Conservation (phyloP, 2,888 invertebrate species). For the Malthinus flaveolus region DNA sequence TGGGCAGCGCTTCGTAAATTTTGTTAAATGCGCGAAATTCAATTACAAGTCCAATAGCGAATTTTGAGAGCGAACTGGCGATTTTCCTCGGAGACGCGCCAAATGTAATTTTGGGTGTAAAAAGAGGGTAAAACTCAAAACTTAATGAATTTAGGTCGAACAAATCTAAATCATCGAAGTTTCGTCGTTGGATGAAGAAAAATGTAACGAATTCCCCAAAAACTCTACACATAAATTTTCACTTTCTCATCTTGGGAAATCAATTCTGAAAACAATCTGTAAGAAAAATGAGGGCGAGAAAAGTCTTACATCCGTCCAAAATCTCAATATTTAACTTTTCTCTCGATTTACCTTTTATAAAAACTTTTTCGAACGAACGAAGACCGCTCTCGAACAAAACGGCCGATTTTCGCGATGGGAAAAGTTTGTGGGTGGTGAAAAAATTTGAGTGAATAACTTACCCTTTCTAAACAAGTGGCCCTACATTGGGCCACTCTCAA, state of each 20-base stretch:
- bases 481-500: constrained; percentile 73
- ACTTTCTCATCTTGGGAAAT: background rate
- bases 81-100: too few species aligned
- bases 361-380: background rate
- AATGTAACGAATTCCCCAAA: too few species aligned
- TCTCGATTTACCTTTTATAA: background rate
- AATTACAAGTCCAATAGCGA: too few species aligned
- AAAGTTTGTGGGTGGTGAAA: background rate
- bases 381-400: background rate
- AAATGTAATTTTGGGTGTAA: background rate
- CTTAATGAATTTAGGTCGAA: too few species aligned
- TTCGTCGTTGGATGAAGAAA: too few species aligned
- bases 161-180: too few species aligned
- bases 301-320: background rate
- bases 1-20: too few species aligned
- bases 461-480: constrained; percentile 73
- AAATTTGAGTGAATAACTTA: constrained; percentile 49
- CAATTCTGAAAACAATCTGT: background rate
- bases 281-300: background rate
- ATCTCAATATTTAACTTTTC: background rate
- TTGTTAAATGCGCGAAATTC: too few species aligned
- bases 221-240: too few species aligned
- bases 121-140: too few species aligned
- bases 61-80: too few species aligned
- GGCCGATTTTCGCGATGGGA: background rate